Conservation (phyloP, 2,113 vertebrate genomes). For the Pelecanus crispus region DNA sequence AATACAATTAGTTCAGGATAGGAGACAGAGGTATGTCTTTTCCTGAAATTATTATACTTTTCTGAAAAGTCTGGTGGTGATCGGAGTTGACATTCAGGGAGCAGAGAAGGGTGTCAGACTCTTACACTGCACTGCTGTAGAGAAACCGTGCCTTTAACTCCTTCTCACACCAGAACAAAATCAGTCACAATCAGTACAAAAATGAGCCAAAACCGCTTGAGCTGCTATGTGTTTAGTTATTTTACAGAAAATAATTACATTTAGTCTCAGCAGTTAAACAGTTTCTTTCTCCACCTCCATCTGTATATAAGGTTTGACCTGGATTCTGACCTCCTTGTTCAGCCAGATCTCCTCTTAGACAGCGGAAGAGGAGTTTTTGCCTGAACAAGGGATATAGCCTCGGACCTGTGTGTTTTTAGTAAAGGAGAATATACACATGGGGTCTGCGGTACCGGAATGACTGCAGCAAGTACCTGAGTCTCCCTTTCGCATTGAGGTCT, state of each 20-base stretch:
- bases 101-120: neutral
- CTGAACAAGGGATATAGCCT: neutral
- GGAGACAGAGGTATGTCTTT: neutral
- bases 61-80: constrained; percentile 5
- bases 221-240: neutral
- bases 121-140: constrained; percentile 30
- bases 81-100: constrained; percentile 40
- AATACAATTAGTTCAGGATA: neutral
- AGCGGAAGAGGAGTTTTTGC: neutral
- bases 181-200: constrained; percentile 66
- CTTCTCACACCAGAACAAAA: constrained; percentile 70
- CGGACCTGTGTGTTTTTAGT: neutral
- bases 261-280: neutral
- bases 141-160: constrained; percentile 59
- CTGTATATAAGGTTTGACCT: neutral
- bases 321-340: neutral
- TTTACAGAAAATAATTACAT: constrained; percentile 10
- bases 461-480: neutral
- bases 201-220: neutral
- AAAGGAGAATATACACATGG: neutral
- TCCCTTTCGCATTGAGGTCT: neutral
- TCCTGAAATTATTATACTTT: constrained; percentile 64
- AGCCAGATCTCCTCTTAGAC: neutral
- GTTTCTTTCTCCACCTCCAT: neutral
- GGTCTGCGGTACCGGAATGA: neutral